Base-by-base conservation (phyloP, 2,888 invertebrate species). In the Acleris sparsana region DNA sequence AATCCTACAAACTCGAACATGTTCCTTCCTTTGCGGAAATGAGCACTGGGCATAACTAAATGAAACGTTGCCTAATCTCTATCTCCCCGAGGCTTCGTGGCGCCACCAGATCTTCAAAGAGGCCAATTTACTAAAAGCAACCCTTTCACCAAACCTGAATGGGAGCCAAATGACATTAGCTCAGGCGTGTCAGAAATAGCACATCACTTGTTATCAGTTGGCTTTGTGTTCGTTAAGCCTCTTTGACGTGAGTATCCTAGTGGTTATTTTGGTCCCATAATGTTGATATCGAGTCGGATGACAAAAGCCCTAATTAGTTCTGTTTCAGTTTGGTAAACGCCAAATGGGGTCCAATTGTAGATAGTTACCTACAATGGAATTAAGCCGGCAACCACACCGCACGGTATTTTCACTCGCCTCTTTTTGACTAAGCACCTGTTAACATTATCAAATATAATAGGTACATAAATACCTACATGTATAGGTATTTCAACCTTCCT, bases 111-210 rank as follows among this genome's bases (percentile, higher is more conserved):
- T 56, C 51, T 53, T 66, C 65, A 65, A 79, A 82, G 80, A 75
- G 75, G 77, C 77, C 83, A 82, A 84, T 85, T 81, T 81, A 72
- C 76, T 80, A 81, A 83, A 83, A 77, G 80, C 71, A 64, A 33
- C 63, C 69, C 73, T 76, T 76, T 77, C 74, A 75, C 70, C 69
- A 58, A 52, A 64, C 53, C 69, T 76, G 78, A 80, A 80, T 76
- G 48, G 70, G 69, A 74, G 73, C 75, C 76, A 82, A 79, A 80
- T 76, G 70, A 73, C 72, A 58, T 66, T 66, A 66, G 33, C 58
- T 16, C 39, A 25, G 20, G 25, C 51, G 25, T 33, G 29, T n/a
- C 22, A 17, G 9, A 44, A 49, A 29, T 11, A 18, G 16, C 16
- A 25, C 18, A 53, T 20, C 18, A 44, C 22, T 7, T 25, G 29